Evolutionary conservation across 2,797 vertebrate species (phyloP).

Genomic region (Corythornis leucogaster): DNA sequence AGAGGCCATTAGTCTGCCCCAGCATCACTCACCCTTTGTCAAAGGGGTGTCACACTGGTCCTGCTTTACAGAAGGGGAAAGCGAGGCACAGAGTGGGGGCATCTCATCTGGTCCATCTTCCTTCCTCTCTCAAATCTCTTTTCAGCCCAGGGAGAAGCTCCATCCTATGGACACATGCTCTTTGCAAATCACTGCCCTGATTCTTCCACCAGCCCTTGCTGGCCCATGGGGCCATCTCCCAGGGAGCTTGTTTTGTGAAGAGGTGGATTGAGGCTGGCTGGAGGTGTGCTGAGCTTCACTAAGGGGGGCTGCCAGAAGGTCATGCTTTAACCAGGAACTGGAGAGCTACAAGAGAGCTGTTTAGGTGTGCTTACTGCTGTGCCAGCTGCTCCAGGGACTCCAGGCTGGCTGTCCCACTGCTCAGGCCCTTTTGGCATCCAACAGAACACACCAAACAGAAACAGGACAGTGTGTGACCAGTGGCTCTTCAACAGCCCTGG

Average conservation of each 20-base stretch:
- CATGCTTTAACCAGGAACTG: slow-evolving; percentile 79
- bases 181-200: background rate
- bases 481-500: background rate
- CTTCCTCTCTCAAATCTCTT: background rate
- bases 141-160: background rate
- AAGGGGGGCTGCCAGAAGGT: background rate
- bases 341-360: slow-evolving; percentile 76
- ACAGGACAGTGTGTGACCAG: slow-evolving; percentile 51
- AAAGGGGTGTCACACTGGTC: background rate
- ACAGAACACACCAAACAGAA: slow-evolving; percentile 65
- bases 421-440: slow-evolving; percentile 73
- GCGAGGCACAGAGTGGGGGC: rapidly evolving
- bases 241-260: background rate
- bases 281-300: background rate
- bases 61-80: background rate
- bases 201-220: background rate
- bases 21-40: background rate
- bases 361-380: slow-evolving; percentile 73
- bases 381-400: slow-evolving; percentile 78
- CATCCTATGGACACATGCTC: background rate
- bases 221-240: rapidly evolving
- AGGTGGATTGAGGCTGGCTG: background rate
- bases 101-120: background rate
- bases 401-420: slow-evolving; percentile 76
- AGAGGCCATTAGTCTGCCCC: background rate